phyloP scores from a whole-genome alignment of 2,797 vertebrate species.

The Propithecus perrieri region DNA sequence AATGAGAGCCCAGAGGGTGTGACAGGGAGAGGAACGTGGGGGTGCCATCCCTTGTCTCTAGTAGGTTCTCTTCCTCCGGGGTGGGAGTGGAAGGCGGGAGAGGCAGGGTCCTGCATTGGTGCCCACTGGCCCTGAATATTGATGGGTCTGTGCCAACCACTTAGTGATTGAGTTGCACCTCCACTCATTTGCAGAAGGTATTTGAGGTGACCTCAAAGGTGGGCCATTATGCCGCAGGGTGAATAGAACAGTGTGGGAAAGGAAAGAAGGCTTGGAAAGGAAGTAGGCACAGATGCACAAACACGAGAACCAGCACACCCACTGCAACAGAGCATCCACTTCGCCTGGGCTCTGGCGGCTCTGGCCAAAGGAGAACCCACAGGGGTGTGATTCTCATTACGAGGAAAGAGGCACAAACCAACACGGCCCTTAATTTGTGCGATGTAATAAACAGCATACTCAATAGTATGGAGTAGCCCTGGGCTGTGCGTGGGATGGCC shows the following conservation, averaged over 20 bases:
- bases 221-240: background rate
- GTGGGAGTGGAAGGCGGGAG: background rate
- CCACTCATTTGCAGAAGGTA: too few species aligned
- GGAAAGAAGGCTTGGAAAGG: background rate
- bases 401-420: background rate
- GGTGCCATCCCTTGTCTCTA: background rate
- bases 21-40: accelerated
- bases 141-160: accelerated
- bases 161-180: background rate
- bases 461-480: background rate
- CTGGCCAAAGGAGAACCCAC: background rate
- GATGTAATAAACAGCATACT: accelerated
- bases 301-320: accelerated
- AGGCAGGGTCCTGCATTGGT: background rate
- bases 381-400: background rate
- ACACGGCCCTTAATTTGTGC: accelerated
- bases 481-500: accelerated
- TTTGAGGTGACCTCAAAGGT: background rate
- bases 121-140: too few species aligned
- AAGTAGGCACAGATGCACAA: background rate
- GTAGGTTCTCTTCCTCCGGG: background rate
- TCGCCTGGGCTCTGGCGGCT: background rate
- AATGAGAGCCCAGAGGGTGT: background rate
- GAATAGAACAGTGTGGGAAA: background rate
- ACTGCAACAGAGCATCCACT: too few species aligned